Evolutionary conservation across 2,113 vertebrate genomes (phyloP), one percentile per base, ranked within the genome.

Genomic region (Hemichromis elongatus): DNA sequence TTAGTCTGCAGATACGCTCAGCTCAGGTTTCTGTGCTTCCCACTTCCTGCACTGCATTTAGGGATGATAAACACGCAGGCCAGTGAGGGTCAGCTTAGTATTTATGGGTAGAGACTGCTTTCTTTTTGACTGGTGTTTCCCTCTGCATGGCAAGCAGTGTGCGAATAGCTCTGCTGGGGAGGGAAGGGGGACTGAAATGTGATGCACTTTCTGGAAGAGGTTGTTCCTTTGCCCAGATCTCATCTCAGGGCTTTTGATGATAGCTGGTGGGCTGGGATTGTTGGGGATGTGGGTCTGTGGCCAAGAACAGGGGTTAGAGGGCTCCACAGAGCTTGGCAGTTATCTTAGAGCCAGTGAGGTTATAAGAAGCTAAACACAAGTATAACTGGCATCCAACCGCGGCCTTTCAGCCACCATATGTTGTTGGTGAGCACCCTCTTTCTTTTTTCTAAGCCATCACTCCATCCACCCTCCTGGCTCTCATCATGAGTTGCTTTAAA

Each of bases 71-170:
- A 70, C 45, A 75, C 21, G 40, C 42, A 19, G 55, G 52, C 81
- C 87, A 73, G 21, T 18, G 87, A 9, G 87, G 88, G 26, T 78
- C 42, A 18, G 78, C 47, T 89, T 11, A 77, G 83, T 88, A 86
- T 92, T 93, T 88, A 90, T 92, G 92, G 87, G 79, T 75, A 57
- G 81, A 57, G 81, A 70, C 79, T 80, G 70, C 87, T 84, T 68
- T 81, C 83, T 93, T 94, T 90, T 92, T 86, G 84, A 86, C 79
- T n/a, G 86, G 92, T 86, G 91, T 87, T 93, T 92, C 94, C 93
- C 92, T 86, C 84, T 40, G 81, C 87, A n/a, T 89, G 88, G 28
- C 14, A 35, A 84, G 86, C 79, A 73, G 78, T 53, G 87, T 21
- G 86, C 3, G 82, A 91, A 91, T 86, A 89, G 73, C 55, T 42